These are phyloP conservation scores for Pseudopipra pipra DNA, from an alignment of 2,113 vertebrate species.

Conservation along the genomic window DNA sequence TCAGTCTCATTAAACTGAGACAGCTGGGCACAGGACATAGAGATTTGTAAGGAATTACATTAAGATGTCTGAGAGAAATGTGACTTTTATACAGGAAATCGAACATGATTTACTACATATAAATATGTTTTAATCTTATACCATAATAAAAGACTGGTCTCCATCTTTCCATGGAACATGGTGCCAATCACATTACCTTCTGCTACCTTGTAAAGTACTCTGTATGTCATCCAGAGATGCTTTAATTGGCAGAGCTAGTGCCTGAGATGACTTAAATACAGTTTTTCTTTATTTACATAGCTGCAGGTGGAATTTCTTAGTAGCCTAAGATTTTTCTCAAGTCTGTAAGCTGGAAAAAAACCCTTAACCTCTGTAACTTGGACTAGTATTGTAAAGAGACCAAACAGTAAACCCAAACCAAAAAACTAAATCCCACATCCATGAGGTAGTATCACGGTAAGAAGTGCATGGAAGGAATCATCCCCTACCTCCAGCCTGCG, in stretches of 20 bases:
- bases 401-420: background rate
- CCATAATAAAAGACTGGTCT: background rate
- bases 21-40: background rate
- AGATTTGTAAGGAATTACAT: background rate
- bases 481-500: constrained; percentile 74
- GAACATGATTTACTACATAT: background rate
- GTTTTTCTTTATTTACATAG: background rate
- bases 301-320: background rate
- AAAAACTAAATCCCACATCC: background rate
- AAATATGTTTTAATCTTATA: background rate
- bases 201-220: background rate
- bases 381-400: background rate
- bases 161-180: background rate
- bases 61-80: background rate
- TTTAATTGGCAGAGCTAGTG: background rate
- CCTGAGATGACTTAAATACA: background rate
- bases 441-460: background rate
- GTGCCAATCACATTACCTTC: background rate
- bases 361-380: background rate
- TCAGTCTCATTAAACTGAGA: no score
- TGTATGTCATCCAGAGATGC: background rate
- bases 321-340: background rate
- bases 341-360: background rate
- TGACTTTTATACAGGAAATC: background rate
- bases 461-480: background rate